These are phyloP conservation scores for Luidia sarsii DNA, from an alignment of 53 echinoderm and acorn worm species.

Conservation along the genomic window DNA sequence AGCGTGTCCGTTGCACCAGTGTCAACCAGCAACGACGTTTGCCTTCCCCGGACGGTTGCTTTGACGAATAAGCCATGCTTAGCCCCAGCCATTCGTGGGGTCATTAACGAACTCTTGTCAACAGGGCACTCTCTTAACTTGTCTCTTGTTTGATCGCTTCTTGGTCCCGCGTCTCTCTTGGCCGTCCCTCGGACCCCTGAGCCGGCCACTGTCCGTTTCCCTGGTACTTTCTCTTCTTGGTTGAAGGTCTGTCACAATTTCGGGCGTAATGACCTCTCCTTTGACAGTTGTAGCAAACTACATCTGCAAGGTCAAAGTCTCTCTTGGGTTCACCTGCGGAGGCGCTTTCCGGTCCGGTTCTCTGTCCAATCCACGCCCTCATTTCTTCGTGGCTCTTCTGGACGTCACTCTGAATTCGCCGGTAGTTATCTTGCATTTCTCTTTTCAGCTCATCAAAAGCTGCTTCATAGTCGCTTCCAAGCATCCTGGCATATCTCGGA, in stretches of 20 bases:
- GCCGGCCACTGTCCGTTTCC: neutral
- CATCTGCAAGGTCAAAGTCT: neutral
- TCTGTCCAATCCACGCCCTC: neutral
- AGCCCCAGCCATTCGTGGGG: no score
- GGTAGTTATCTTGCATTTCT: neutral
- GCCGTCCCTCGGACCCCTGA: conserved; percentile 5
- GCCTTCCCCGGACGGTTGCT: neutral
- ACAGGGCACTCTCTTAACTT: no score
- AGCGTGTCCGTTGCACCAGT: conserved; percentile 32
- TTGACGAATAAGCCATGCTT: neutral
- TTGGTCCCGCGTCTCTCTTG: neutral
- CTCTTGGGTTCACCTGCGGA: neutral
- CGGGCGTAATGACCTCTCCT: neutral
- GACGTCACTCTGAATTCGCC: neutral
- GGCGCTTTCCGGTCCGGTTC: neutral
- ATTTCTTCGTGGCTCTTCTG: neutral
- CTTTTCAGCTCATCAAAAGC: neutral
- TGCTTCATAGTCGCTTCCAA: neutral
- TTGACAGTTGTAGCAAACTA: neutral
- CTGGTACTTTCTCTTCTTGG: neutral
- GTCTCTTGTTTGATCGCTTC: neutral
- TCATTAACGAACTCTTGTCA: neutral
- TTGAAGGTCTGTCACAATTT: no score
- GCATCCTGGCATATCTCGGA: neutral
- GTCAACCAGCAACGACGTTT: conserved; percentile 21